Percentiles rank a stretch among this genome's conserved stretches.
These are phyloP conservation scores for Terrapene triunguis DNA, from an alignment of 2,113 vertebrate genomes.

Conservation along the genomic window DNA sequence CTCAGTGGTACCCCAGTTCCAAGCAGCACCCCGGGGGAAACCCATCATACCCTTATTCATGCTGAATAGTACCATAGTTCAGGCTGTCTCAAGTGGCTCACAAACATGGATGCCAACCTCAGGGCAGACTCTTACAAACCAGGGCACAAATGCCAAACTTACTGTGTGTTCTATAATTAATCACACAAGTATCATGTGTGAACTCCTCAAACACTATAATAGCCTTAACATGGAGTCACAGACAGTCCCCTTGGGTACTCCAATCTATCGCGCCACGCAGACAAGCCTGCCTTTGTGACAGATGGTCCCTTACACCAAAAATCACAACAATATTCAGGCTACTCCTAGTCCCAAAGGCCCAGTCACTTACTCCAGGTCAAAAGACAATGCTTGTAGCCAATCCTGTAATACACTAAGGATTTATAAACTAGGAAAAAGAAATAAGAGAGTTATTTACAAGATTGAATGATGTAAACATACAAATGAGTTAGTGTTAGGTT, in stretches of 20 bases:
- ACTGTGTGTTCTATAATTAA: neutral
- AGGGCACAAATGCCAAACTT: neutral
- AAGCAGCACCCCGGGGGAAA: no score
- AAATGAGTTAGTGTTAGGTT: neutral
- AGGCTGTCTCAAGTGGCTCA: neutral
- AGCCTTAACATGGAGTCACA: neutral
- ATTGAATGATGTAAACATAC: neutral
- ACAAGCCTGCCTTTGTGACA: neutral
- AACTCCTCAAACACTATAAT: neutral
- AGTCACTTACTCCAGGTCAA: neutral
- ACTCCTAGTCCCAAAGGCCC: neutral
- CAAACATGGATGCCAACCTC: neutral
- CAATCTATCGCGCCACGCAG: neutral
- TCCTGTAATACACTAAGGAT: neutral
- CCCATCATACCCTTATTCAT: slow-evolving; percentile 5
- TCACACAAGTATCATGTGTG: neutral
- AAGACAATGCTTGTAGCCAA: neutral
- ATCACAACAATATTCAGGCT: neutral
- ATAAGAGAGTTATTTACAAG: neutral
- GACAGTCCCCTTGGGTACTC: neutral
- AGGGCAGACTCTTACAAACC: neutral
- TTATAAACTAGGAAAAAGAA: neutral
- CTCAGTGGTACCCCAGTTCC: no score
- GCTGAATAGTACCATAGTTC: neutral
- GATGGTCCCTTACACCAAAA: neutral